Percentiles rank a stretch among this genome's conserved stretches.
Evolutionary conservation across 2,113 vertebrate genomes (phyloP).

Genomic region (Sclerurus mexicanus): DNA sequence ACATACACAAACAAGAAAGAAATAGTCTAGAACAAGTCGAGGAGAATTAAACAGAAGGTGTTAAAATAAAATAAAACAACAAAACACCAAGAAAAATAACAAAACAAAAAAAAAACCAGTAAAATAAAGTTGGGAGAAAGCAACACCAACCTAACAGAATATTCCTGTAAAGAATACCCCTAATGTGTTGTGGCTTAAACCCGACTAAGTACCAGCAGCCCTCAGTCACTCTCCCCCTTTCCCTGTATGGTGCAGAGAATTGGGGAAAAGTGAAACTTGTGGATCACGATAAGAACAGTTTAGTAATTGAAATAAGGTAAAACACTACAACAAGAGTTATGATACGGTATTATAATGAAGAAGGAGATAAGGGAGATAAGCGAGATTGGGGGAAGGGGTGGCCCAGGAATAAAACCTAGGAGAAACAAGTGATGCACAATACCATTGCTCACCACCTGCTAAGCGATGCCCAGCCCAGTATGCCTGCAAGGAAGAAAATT

Average conservation of each 20-base stretch:
- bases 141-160: not conserved
- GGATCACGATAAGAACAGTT: not conserved
- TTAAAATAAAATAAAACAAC: not conserved
- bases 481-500: not conserved
- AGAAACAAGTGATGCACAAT: not conserved
- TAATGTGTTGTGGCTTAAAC: not conserved
- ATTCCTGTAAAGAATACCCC: not conserved
- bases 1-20: not conserved
- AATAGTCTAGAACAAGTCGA: not conserved
- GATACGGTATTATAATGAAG: not conserved
- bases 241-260: not conserved
- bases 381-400: not conserved
- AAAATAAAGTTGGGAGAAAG: not conserved
- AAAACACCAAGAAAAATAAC: not conserved
- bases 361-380: not conserved
- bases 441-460: not conserved
- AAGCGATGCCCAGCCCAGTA: not conserved
- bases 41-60: not conserved
- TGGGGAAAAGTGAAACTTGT: not conserved
- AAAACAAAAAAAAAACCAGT: not conserved
- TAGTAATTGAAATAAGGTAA: not conserved
- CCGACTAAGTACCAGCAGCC: not conserved
- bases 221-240: not conserved
- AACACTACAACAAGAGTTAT: not conserved
- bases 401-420: not conserved